These are phyloP conservation scores for Lordiphosa fenestrarum DNA, from an alignment of 2,888 invertebrate genomes.

Conservation along the genomic window DNA sequence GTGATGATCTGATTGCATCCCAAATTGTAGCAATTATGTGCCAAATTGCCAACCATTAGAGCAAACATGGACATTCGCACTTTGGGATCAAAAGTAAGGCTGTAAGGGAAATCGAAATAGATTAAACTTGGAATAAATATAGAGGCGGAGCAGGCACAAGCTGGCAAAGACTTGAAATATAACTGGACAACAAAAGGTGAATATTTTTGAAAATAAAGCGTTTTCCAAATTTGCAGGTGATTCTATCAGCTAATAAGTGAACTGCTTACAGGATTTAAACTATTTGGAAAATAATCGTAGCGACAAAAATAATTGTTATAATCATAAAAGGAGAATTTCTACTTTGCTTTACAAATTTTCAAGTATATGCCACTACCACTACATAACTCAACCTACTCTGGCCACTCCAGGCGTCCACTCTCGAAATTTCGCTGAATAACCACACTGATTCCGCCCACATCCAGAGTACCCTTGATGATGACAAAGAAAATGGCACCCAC, in stretches of 20 bases:
- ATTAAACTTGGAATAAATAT: neutral
- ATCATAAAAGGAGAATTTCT: no score
- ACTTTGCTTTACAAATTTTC: no score
- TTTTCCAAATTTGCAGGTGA: no score
- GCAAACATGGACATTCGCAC: slow-evolving; percentile 90
- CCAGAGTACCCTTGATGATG: slow-evolving; percentile 86
- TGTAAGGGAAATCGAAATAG: slow-evolving; percentile 71
- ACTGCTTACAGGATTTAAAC: no score
- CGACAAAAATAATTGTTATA: no score
- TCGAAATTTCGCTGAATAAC: slow-evolving; percentile 86
- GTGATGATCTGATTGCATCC: slow-evolving; percentile 92
- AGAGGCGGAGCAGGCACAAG: neutral
- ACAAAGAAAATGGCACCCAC: slow-evolving; percentile 87
- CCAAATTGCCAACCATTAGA: slow-evolving; percentile 86
- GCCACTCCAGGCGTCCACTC: slow-evolving; percentile 86
- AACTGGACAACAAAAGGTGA: no score
- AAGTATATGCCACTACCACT: neutral
- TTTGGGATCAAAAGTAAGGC: slow-evolving; percentile 89
- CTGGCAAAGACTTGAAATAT: neutral
- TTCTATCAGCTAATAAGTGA: no score
- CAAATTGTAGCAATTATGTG: slow-evolving; percentile 87
- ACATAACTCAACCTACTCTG: slow-evolving; percentile 82
- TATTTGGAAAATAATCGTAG: no score
- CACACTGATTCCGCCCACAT: slow-evolving; percentile 85
- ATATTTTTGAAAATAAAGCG: no score